These are phyloP conservation scores for Notothenia rossii DNA, from an alignment of 2,113 vertebrate genomes.

Conservation along the genomic window DNA sequence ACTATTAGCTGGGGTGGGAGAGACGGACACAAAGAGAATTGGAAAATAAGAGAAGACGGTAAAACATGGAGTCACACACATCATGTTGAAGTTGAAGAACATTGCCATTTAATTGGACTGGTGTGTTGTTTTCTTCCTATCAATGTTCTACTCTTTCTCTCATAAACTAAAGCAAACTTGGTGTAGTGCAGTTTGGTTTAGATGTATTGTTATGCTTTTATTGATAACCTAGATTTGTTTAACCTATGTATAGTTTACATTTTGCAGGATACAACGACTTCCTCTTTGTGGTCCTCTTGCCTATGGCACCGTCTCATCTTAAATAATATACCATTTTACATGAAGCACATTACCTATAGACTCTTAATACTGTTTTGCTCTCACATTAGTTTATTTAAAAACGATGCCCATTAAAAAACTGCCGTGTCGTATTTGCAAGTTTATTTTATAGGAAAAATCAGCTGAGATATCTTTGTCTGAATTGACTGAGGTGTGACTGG, in stretches of 20 bases:
- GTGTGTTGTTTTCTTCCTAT: conserved; percentile 21
- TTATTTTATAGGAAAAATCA: background rate
- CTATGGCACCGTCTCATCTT: background rate
- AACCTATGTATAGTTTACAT: background rate
- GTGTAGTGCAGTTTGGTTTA: background rate
- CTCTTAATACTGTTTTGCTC: no score
- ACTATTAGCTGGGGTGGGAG: conserved; percentile 69
- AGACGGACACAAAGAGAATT: conserved; percentile 60
- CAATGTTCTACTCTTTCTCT: conserved; percentile 2
- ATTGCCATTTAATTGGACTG: conserved; percentile 26
- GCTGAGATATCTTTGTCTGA: background rate
- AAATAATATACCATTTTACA: background rate
- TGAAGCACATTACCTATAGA: background rate
- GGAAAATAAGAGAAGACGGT: conserved; percentile 49
- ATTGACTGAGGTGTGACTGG: conserved; percentile 1
- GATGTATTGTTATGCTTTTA: background rate
- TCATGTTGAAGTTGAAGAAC: conserved; percentile 58
- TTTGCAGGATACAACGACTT: background rate
- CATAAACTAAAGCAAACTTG: background rate
- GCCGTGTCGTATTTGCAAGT: background rate
- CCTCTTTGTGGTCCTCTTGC: background rate
- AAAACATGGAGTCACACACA: conserved; percentile 66
- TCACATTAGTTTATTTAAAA: background rate
- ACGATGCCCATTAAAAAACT: background rate
- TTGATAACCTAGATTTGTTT: background rate